These are phyloP conservation scores for Ariopsis seemanni DNA, from an alignment of 2,113 vertebrate genomes.

Conservation along the genomic window DNA sequence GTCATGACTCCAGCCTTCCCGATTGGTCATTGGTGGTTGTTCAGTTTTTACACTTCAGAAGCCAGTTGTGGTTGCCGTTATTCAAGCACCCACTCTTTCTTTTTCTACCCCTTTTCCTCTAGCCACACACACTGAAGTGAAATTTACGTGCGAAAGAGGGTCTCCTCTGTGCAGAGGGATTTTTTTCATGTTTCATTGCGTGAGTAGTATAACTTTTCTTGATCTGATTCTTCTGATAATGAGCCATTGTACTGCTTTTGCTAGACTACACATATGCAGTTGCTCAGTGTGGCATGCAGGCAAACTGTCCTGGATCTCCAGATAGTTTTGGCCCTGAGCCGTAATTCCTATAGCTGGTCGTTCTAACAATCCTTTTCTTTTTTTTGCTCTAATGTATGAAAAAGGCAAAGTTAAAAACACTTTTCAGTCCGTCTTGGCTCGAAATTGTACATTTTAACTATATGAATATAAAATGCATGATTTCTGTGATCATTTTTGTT, in stretches of 20 bases:
- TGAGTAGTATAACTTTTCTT: slow-evolving; percentile 62
- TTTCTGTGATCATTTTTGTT: neutral
- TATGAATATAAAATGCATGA: neutral
- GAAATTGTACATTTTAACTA: neutral
- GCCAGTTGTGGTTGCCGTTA: slow-evolving; percentile 58
- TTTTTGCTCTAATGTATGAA: slow-evolving; percentile 16
- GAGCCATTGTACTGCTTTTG: neutral
- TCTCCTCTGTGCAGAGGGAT: slow-evolving; percentile 28
- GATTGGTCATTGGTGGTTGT: slow-evolving; percentile 64
- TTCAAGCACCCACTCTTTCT: slow-evolving; percentile 47
- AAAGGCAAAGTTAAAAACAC: neutral
- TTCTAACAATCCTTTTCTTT: slow-evolving; percentile 9
- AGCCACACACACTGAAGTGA: slow-evolving; percentile 30
- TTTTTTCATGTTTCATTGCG: slow-evolving; percentile 56
- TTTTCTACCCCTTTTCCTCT: slow-evolving; percentile 30
- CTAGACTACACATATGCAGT: slow-evolving; percentile 31
- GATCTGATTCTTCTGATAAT: slow-evolving; percentile 26
- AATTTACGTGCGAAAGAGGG: slow-evolving; percentile 34
- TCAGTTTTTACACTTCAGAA: slow-evolving; percentile 71
- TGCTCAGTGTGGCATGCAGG: slow-evolving; percentile 22
- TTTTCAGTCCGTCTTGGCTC: neutral
- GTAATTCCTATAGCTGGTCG: neutral
- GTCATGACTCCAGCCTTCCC: slow-evolving; percentile 46
- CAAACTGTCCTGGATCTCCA: slow-evolving; percentile 8
- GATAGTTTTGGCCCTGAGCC: slow-evolving; percentile 11